Evolutionary conservation across 2,797 vertebrate species (phyloP), one percentile per base, ranked within the genome.

Genomic region (Dendrocincla fuliginosa): DNA sequence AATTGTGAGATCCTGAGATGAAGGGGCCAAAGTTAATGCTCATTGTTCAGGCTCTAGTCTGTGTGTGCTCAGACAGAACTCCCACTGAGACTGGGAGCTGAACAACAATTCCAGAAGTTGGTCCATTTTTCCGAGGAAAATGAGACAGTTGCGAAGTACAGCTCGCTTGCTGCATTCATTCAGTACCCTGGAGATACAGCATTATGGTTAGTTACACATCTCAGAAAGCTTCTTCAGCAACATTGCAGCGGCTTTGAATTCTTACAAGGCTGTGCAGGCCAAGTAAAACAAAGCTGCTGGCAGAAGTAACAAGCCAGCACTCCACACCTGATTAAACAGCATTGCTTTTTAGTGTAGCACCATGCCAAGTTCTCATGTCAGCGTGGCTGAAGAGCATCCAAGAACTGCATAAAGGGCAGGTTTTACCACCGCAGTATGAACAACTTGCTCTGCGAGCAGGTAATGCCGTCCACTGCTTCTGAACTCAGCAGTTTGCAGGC

Each of bases 271-370:
- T 94, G 55, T 49, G 41, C 90, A 94, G 96, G 93, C 94, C 94
- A 96, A 97, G 78, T 60, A 95, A 97, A 98, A 97, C 91, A 98
- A 98, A 97, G 93, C 95, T 96, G 61, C 93, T 94, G 93, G 96
- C 93, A 93, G 96, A 96, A 97, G 71, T 75, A 94, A 90, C 89
- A 97, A 96, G 93, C 84, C 89, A 91, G 70, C 84, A 86, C 75
- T 84, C 95, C 71, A 86, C 96, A 97, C 96, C 97, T 97, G 97
- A 97, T 94, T 96, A 98, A 97, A 96, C 84, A 96, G 74, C 94
- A 95, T 91, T 97, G 94, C 91, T 95, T 96, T 92, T 89, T 49
- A 78, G 78, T 87, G 59, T 78, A 95, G 33, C 3, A 53, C 75
- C 63, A 39, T 32, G 91, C 96, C 96, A 97, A 96, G 75, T 85